phyloP scores from a whole-genome alignment of 2,888 invertebrate species.

The Cephus sareptanus region DNA sequence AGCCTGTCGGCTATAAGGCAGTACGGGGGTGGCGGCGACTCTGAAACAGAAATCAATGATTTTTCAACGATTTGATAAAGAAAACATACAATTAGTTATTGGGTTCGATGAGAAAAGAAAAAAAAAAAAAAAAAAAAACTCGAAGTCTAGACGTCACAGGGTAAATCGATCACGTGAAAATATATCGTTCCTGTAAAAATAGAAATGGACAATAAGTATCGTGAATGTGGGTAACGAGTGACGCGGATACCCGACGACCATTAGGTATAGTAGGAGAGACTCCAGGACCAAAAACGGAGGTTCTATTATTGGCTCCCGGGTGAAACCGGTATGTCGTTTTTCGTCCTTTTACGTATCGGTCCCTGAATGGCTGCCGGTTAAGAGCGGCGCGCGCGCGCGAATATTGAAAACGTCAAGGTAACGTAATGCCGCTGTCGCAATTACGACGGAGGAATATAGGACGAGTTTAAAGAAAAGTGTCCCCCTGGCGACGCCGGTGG shows the following conservation, averaged over 20 bases:
- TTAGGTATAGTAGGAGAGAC: slow-evolving; percentile 23
- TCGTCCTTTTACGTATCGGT: slow-evolving; percentile 42
- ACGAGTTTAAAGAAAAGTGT: background rate
- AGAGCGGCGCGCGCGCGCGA: slow-evolving; percentile 27
- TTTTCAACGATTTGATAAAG: background rate
- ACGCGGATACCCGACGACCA: slow-evolving; percentile 3
- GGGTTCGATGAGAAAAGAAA: background rate
- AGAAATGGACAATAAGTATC: background rate
- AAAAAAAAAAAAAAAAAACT: background rate
- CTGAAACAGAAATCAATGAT: slow-evolving; percentile 69
- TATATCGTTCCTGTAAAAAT: background rate
- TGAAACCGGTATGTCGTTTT: slow-evolving; percentile 45
- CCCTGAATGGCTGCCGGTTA: background rate
- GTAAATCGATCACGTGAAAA: background rate
- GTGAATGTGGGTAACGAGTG: background rate
- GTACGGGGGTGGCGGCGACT: slow-evolving; percentile 87
- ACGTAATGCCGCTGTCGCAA: slow-evolving; percentile 12
- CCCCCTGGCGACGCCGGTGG: background rate
- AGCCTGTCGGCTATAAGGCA: slow-evolving; percentile 77
- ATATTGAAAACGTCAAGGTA: slow-evolving; percentile 39
- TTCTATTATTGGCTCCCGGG: slow-evolving; percentile 48
- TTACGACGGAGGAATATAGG: background rate
- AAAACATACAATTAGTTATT: background rate
- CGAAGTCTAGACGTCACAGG: background rate
- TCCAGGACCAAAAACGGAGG: slow-evolving; percentile 47